Percentiles rank a stretch among this genome's conserved stretches.
These are phyloP conservation scores for Hyposoter dolosus DNA, from an alignment of 2,888 invertebrate species.

Conservation along the genomic window DNA sequence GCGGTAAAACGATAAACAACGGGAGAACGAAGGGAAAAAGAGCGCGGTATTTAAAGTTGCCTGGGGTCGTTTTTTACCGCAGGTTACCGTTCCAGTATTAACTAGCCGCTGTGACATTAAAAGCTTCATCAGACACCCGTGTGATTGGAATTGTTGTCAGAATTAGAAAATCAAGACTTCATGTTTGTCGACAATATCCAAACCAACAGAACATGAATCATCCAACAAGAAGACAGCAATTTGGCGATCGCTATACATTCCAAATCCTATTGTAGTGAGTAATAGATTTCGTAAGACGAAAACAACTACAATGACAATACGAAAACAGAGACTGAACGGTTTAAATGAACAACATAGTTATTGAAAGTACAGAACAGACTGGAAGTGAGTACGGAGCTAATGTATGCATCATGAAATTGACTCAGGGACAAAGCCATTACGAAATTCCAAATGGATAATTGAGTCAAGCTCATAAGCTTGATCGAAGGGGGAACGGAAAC, in stretches of 20 bases:
- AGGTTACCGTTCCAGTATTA: too few species aligned
- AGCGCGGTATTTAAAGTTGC: too few species aligned
- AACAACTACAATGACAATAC: neutral
- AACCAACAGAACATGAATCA: neutral
- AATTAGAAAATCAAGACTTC: too few species aligned
- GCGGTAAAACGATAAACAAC: too few species aligned
- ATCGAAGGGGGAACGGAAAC: slow-evolving; percentile 47
- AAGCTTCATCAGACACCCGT: neutral
- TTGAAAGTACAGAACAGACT: neutral
- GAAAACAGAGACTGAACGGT: neutral
- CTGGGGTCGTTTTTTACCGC: too few species aligned
- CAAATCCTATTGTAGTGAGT: neutral
- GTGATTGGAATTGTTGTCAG: neutral
- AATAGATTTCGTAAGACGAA: neutral
- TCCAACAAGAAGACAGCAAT: neutral
- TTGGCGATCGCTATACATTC: neutral
- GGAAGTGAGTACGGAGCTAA: neutral
- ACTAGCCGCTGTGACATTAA: neutral
- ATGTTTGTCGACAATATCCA: too few species aligned
- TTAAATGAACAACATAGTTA: neutral
- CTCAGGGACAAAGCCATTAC: slow-evolving; percentile 77
- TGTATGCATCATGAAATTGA: slow-evolving; percentile 74
- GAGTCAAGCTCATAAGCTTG: slow-evolving; percentile 60
- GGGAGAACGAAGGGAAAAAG: too few species aligned
- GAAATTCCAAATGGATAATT: slow-evolving; percentile 78